Percentiles rank a stretch among this genome's conserved stretches.
Conservation (phyloP, 2,113 vertebrate genomes). For the Neodon shergylaensis region DNA sequence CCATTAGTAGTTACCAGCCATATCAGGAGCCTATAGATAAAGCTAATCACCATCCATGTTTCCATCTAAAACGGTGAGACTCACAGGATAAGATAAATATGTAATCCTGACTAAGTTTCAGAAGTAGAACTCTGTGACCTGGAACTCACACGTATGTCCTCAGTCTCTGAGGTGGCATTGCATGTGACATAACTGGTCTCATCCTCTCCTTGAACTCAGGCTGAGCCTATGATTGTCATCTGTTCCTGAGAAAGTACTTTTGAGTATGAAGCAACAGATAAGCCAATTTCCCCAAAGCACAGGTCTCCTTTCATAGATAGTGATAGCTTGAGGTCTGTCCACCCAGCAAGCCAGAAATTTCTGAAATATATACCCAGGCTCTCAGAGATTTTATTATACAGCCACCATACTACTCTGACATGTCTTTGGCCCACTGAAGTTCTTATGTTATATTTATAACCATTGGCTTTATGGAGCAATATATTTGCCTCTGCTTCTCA, state of each 20-base stretch:
- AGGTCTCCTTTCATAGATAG: background rate
- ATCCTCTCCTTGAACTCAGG: background rate
- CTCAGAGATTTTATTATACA: background rate
- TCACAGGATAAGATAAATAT: background rate
- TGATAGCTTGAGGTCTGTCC: background rate
- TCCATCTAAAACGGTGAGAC: background rate
- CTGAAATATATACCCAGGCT: background rate
- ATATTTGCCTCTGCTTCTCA: background rate
- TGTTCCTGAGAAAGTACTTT: background rate
- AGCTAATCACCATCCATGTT: background rate
- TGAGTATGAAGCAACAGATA: background rate
- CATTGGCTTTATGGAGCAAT: background rate
- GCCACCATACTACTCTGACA: background rate
- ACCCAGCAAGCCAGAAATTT: background rate
- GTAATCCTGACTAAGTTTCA: background rate
- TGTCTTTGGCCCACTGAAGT: background rate
- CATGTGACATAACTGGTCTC: background rate
- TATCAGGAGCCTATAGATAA: background rate
- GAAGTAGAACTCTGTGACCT: background rate
- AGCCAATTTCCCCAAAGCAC: background rate
- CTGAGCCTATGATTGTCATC: background rate
- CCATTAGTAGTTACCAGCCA: background rate
- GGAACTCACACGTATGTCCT: too few species aligned
- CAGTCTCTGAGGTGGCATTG: too few species aligned
- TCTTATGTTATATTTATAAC: background rate